Evolutionary conservation across 2,797 vertebrate species (phyloP).

Genomic region (Melopsittacus undulatus): DNA sequence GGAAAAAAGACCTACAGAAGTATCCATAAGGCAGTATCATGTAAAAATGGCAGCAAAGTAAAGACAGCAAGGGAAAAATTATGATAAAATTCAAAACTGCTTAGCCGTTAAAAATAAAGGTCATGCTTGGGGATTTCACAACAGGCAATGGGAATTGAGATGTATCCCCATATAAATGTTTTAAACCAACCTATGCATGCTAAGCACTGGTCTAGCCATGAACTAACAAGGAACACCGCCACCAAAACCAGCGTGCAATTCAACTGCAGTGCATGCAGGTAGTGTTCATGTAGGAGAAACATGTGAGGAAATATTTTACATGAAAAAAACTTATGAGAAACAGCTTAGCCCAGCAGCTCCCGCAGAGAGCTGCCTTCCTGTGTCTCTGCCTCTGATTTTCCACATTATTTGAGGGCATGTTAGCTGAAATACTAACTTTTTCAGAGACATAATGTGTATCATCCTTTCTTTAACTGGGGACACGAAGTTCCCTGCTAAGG

Average conservation of each 20-base stretch:
- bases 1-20: neutral
- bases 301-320: neutral
- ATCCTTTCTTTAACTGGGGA: neutral
- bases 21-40: neutral
- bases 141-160: neutral
- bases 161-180: neutral
- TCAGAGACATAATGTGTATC: neutral
- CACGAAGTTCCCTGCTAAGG: neutral
- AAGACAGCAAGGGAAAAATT: neutral
- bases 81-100: neutral
- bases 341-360: neutral
- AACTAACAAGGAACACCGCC: neutral
- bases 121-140: neutral
- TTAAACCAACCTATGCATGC: neutral
- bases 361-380: neutral
- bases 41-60: neutral
- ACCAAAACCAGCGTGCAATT: neutral
- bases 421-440: neutral
- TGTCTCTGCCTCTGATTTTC: neutral
- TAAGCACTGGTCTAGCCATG: neutral
- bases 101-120: neutral
- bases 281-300: neutral
- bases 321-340: neutral
- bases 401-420: neutral
- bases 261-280: neutral